Percentiles rank a stretch among this genome's conserved stretches.
Evolutionary conservation across 2,797 vertebrate species (phyloP).

Genomic region (Liasis olivaceus): DNA sequence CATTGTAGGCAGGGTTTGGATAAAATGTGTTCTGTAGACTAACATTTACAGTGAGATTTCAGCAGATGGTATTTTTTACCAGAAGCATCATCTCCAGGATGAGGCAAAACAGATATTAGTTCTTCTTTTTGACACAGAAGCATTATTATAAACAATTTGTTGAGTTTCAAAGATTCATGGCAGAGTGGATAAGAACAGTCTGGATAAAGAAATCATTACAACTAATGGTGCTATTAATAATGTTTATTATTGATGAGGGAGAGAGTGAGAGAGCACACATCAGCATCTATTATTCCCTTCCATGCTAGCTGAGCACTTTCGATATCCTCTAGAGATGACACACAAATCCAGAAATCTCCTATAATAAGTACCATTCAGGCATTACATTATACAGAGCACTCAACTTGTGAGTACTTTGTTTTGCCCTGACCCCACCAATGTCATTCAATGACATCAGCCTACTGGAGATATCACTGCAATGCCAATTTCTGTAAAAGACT

Average conservation of each 20-base stretch:
- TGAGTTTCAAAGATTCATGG: slow-evolving; percentile 32
- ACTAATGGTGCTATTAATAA: not conserved
- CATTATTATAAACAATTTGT: not conserved
- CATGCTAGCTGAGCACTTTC: not conserved
- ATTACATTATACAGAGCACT: not conserved
- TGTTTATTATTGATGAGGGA: not conserved
- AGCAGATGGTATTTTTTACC: slow-evolving; percentile 10
- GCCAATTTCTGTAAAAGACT: not conserved
- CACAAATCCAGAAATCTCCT: not conserved
- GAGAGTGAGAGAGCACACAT: not conserved
- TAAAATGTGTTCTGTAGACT: slow-evolving; percentile 50
- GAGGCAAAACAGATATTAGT: slow-evolving; percentile 41
- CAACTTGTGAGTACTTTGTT: not conserved
- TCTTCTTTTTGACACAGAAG: slow-evolving; percentile 40
- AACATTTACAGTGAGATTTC: slow-evolving; percentile 13
- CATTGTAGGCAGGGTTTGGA: slow-evolving; percentile 25
- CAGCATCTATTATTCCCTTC: not conserved
- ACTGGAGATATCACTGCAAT: not conserved
- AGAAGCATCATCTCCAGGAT: not conserved
- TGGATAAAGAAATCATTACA: slow-evolving; percentile 46
- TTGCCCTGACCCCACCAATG: not conserved
- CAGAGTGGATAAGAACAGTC: slow-evolving; percentile 50
- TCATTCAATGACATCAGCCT: not conserved
- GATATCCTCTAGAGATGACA: not conserved
- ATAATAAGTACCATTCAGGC: not conserved